Evolutionary conservation across 2,113 vertebrate genomes (phyloP), one percentile per base, ranked within the genome.

Genomic region (Cardinalis cardinalis): DNA sequence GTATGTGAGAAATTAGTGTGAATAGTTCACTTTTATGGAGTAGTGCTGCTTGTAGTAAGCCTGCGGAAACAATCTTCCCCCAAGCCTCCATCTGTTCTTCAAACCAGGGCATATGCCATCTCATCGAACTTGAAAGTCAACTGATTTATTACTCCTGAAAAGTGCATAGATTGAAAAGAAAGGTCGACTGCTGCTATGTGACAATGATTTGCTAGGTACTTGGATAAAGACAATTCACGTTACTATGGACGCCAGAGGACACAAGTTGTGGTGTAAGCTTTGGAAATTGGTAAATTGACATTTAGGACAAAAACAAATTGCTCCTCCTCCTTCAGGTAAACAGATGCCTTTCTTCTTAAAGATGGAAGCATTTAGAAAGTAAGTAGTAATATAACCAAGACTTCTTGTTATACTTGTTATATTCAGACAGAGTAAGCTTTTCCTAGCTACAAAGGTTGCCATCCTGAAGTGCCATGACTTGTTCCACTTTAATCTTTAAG

Each of bases 61-160:
- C 97, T 97, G 97, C 96, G 97, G 97, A 98, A 98, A 97, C 98
- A 97, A 96, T 98, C 97, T 97, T 77, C 96, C 97, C 97, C 96
- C 97, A 97, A 97, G 96, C 97, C 91, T 98, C 98, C 98, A 98
- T 98, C 98, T 98, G 98, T 97, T 98, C 98, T 97, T 97, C 97
- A 97, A 97, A 97, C 96, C 93, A 96, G 96, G 98, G 98, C 97
- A 98, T 98, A 98, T 98, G 98, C 97, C 97, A 97, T 96, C 97
- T 96, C 96, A 96, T 97, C 16, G 86, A 98, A 97, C 97, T 96
- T 96, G 96, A 95, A 97, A 98, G 97, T 96, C 96, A 96, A 84
- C 96, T 98, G 97, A 98, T 98, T 98, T 97, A 97, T 97, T 96
- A 95, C 97, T 97, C 95, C 94, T 92, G 97, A 96, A 97, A 97